Evolutionary conservation across 2,888 invertebrate species (phyloP).

Genomic region (Carabus problematicus): DNA sequence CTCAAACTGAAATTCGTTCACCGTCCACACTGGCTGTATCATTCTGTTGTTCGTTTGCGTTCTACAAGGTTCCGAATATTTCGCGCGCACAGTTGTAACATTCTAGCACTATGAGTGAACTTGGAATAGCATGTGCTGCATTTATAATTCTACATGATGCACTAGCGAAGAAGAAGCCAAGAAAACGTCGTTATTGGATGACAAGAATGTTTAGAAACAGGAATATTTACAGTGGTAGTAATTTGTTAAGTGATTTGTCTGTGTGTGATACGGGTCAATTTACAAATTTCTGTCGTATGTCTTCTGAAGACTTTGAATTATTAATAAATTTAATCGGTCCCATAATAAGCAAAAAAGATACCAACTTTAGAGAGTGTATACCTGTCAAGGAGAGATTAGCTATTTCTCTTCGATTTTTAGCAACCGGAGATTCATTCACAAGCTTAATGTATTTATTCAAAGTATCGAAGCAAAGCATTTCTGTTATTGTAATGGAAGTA

Average conservation of each 20-base stretch:
- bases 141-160: no score
- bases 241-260: not conserved
- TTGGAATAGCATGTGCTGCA: no score
- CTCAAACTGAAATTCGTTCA: no score
- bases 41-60: no score
- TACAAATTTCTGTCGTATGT: not conserved
- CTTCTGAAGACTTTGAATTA: not conserved
- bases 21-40: no score
- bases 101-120: no score
- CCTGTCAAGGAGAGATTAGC: conserved; percentile 1
- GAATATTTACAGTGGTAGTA: not conserved
- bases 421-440: conserved; percentile 2
- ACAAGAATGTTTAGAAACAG: not conserved
- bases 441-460: conserved; percentile 1
- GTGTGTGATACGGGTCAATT: not conserved
- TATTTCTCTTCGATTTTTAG: not conserved
- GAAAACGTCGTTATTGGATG: no score
- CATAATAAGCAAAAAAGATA: not conserved
- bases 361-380: not conserved
- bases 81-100: no score
- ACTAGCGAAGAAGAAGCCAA: no score
- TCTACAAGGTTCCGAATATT: no score
- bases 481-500: not conserved
- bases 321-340: not conserved
- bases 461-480: not conserved